These are phyloP conservation scores for Hipparchia semele DNA, from an alignment of 2,888 invertebrate genomes.

Conservation along the genomic window DNA sequence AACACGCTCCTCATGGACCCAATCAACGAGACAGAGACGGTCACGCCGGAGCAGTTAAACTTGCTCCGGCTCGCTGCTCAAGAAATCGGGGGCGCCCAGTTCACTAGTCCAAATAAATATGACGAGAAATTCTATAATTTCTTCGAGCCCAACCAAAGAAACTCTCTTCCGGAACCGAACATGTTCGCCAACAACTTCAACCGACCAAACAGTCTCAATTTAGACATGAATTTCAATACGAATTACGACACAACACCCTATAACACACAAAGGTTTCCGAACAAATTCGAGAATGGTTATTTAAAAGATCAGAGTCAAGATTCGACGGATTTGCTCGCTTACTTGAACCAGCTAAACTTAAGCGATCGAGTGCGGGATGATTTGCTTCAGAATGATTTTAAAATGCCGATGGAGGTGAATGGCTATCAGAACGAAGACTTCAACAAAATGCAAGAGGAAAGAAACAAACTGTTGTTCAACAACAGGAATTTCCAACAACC, in stretches of 20 bases:
- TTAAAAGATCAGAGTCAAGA: conserved; percentile 65
- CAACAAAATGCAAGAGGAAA: conserved; percentile 59
- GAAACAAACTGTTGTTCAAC: conserved; percentile 65
- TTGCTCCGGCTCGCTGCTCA: conserved; percentile 77
- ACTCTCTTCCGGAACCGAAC: conserved; percentile 69
- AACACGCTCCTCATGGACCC: conserved; percentile 62
- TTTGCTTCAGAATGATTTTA: conserved; percentile 60
- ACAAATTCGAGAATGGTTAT: conserved; percentile 56
- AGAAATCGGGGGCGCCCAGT: conserved; percentile 77
- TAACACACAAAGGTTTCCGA: conserved; percentile 61
- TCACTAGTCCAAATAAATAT: conserved; percentile 65
- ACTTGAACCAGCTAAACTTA: conserved; percentile 67
- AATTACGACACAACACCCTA: conserved; percentile 56
- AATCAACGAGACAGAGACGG: conserved; percentile 58
- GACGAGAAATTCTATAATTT: conserved; percentile 74
- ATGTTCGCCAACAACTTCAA: conserved; percentile 65
- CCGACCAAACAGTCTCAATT: conserved; percentile 70
- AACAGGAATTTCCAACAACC: conserved; percentile 60
- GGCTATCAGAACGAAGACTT: conserved; percentile 64
- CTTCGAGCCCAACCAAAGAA: conserved; percentile 77
- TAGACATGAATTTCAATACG: conserved; percentile 66
- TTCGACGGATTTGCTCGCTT: conserved; percentile 62
- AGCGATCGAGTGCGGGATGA: conserved; percentile 62
- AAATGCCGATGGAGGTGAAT: conserved; percentile 66
- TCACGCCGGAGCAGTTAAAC: conserved; percentile 75